Conservation (phyloP, 2,113 vertebrate genomes). For the Casuarius casuarius region DNA sequence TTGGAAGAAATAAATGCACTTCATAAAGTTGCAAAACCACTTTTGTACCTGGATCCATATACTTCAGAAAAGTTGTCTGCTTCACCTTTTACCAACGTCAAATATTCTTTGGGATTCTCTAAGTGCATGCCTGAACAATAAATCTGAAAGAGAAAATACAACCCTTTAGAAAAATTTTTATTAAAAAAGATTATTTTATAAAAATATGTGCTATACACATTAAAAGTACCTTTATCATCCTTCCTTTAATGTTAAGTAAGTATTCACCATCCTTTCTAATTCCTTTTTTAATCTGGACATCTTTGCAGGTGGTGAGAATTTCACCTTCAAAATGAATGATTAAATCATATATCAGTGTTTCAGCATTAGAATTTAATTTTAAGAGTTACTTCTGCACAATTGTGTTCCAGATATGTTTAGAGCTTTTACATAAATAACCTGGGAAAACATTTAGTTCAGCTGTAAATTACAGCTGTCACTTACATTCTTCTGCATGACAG, state of each 20-base stretch:
- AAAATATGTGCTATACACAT: constrained; percentile 3
- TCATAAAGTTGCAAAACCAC: not conserved
- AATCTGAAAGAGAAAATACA: constrained; percentile 79
- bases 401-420: not conserved
- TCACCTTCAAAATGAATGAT: constrained; percentile 82
- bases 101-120: constrained; percentile 88
- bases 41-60: constrained; percentile 87
- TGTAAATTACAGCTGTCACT: constrained; percentile 63
- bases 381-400: not conserved
- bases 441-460: not conserved
- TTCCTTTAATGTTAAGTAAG: constrained; percentile 85
- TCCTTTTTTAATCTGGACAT: constrained; percentile 85
- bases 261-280: constrained; percentile 89
- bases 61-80: constrained; percentile 97
- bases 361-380: not conserved
- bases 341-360: constrained; percentile 15
- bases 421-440: constrained; percentile 11
- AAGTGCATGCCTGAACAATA: constrained; percentile 91
- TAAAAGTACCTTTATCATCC: constrained; percentile 85
- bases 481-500: constrained; percentile 87
- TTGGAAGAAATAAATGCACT: not conserved
- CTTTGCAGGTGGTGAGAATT: constrained; percentile 85
- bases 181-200: constrained; percentile 2
- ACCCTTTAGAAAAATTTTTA: constrained; percentile 1
- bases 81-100: constrained; percentile 89